phyloP scores from a whole-genome alignment of 2,797 vertebrate species.

The Hemitrygon akajei region DNA sequence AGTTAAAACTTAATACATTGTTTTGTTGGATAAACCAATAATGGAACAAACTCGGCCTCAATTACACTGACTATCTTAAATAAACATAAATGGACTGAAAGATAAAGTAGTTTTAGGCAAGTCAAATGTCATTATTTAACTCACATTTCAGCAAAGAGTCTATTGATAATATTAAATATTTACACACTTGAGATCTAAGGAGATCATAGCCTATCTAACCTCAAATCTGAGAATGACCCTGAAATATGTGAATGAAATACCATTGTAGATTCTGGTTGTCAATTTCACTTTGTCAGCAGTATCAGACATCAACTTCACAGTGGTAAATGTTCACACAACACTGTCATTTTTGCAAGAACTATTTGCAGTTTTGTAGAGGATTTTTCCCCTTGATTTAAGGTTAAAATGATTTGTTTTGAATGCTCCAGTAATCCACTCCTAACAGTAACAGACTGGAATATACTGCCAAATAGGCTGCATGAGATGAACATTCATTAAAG shows the following conservation, averaged over 20 bases:
- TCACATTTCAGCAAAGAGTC: background rate
- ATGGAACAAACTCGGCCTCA: background rate
- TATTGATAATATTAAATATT: constrained; percentile 8
- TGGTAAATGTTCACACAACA: background rate
- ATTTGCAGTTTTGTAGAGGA: background rate
- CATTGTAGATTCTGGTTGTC: background rate
- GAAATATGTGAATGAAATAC: background rate
- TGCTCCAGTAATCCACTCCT: background rate
- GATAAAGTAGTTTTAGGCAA: background rate
- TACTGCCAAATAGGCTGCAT: background rate
- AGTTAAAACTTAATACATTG: background rate
- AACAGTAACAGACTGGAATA: background rate
- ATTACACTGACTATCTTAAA: constrained; percentile 2
- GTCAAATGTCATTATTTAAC: background rate
- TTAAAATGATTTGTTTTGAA: background rate
- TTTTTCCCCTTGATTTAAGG: background rate
- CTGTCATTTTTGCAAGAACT: background rate
- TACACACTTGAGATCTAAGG: constrained; percentile 23
- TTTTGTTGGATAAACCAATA: background rate
- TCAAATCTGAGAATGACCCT: constrained; percentile 12
- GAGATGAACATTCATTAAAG: background rate
- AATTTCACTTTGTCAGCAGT: background rate
- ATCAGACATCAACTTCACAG: background rate
- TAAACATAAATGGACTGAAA: background rate
- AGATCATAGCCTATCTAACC: background rate